A percentile compares a stretch with the other conserved stretches of the same genome.
phyloP scores from a whole-genome alignment of 2,113 vertebrate genomes.

The Ondatra zibethicus region DNA sequence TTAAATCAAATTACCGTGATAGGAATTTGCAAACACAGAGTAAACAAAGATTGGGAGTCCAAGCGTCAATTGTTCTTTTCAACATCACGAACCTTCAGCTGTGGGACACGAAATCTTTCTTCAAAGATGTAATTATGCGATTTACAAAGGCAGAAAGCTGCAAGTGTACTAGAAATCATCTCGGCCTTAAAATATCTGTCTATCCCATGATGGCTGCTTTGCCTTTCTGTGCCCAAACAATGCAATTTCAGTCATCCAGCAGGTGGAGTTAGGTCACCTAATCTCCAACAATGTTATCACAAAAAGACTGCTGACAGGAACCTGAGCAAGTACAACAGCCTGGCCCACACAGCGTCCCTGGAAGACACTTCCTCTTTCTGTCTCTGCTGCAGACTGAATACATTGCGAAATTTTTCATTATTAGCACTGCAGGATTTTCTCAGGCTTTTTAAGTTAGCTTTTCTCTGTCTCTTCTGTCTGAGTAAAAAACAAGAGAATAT shows the following conservation, averaged over 20 bases:
- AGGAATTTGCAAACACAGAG: background rate
- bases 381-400: slow-evolving; percentile 10
- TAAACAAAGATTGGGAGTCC: background rate
- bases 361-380: background rate
- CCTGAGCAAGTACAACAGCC: background rate
- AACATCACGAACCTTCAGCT: background rate
- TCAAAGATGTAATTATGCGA: background rate
- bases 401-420: background rate
- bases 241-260: slow-evolving; percentile 57
- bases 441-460: background rate
- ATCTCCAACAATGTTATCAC: background rate
- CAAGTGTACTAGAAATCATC: background rate
- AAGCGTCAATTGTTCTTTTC: background rate
- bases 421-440: background rate
- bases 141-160: background rate
- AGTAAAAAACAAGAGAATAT: background rate
- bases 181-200: background rate
- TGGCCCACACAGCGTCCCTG: background rate
- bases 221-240: background rate
- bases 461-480: background rate
- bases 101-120: background rate
- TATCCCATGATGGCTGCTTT: background rate
- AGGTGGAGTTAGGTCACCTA: slow-evolving; percentile 69
- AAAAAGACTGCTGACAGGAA: background rate
- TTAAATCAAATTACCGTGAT: background rate